Base-by-base conservation (phyloP, 2,797 vertebrate genomes). In the Meriones psammophilus region DNA sequence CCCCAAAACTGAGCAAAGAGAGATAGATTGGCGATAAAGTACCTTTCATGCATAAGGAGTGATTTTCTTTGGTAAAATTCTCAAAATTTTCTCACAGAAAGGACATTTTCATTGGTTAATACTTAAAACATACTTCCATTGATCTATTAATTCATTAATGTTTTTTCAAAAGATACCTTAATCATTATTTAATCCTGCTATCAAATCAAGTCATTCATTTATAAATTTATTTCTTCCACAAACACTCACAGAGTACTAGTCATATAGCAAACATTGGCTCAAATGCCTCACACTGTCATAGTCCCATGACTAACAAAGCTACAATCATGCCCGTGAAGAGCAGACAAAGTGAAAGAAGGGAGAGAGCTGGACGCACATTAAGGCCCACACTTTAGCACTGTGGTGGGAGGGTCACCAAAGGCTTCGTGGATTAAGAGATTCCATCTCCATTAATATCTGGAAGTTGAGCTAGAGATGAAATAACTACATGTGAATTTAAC, bases 31-130 rank as follows among this genome's bases (percentile, higher is more conserved):
- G 1, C 3, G 85, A 10, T 26, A 60, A 80, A 94, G 22, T 64
- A 76, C 18, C 66, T 88, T 36, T n/a, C 39, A 69, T 10, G 68
- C 14, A 3, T 28, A 89, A 88, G 24, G 12, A 84, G 36, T 54
- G 15, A 81, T 39, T 91, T 78, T 64, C 42, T 86, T 91, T 86
- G 17, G 36, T 88, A 76, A 73, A 39, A 18, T 58, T 89, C 89
- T 95, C 17, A 90, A 88, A 24, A 60, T 89, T 91, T 96, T 28
- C 15, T 3, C 79, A 54, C 33, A 50, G 36, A 42, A 1, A 58
- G 26, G 56, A 58, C 69, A 92, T 85, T 68, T 96, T 78, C 62
- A 88, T 60, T 71, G 89, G 26, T 85, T 86, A 86, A 64, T 66
- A 74, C 28, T 84, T 88, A 68, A 46, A 56, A 91, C 78, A 2